Percentiles rank a stretch among this genome's conserved stretches.
These are phyloP conservation scores for Gryllus longicercus DNA, from an alignment of 2,888 invertebrate species.

Conservation along the genomic window DNA sequence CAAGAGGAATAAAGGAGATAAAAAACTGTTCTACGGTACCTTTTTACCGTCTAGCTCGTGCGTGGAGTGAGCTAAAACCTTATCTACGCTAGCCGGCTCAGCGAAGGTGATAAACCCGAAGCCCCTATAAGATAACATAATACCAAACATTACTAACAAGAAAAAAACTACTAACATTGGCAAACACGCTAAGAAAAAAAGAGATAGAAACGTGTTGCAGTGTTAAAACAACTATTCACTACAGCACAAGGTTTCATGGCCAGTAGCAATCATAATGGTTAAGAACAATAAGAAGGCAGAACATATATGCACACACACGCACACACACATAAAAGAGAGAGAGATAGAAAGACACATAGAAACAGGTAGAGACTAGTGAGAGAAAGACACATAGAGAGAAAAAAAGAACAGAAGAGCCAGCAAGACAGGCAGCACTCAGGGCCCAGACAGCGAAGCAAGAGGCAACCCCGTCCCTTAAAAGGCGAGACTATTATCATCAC, in stretches of 20 bases:
- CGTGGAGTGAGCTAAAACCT: slow-evolving; percentile 96
- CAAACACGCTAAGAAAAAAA: slow-evolving; percentile 26
- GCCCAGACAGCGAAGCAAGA: too few relatives aligned
- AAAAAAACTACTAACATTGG: slow-evolving; percentile 35
- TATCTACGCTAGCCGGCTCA: slow-evolving; percentile 97
- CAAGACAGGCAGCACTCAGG: background rate
- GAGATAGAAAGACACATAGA: background rate
- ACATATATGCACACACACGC: background rate
- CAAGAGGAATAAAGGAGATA: slow-evolving; percentile 30
- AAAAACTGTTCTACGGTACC: slow-evolving; percentile 56
- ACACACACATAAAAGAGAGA: slow-evolving; percentile 2
- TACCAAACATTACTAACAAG: slow-evolving; percentile 37
- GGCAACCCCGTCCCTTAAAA: too few relatives aligned
- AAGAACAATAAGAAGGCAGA: background rate
- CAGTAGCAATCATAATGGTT: background rate
- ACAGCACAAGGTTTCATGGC: background rate
- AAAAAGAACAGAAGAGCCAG: slow-evolving; percentile 25
- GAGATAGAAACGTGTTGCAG: background rate
- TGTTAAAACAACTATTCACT: background rate
- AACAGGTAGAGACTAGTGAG: background rate
- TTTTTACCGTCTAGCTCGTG: slow-evolving; percentile 99
- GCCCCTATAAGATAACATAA: slow-evolving; percentile 69
- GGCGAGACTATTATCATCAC: too few relatives aligned
- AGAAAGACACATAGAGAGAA: slow-evolving; percentile 17
- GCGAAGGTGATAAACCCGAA: slow-evolving; percentile 99